A percentile compares a stretch with the other conserved stretches of the same genome.
Conservation (phyloP, 2,888 invertebrate genomes). For the Pimpla rufipes region DNA sequence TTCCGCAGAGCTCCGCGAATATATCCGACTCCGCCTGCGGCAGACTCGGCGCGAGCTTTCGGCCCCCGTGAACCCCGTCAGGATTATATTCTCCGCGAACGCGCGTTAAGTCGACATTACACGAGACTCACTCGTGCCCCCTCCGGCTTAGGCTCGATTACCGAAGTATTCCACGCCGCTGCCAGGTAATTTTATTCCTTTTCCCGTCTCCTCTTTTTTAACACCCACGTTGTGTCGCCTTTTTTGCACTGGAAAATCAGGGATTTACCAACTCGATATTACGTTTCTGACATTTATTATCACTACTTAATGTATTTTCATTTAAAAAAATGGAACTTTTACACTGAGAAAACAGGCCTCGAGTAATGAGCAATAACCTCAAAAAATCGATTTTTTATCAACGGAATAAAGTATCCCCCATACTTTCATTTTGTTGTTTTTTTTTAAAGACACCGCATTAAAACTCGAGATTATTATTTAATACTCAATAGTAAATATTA, state of each 20-base stretch:
- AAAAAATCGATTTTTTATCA: no score
- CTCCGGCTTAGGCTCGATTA: slow-evolving; percentile 52
- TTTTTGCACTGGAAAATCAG: neutral
- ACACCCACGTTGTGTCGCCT: neutral
- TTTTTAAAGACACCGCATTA: no score
- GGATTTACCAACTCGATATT: neutral
- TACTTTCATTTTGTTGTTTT: no score
- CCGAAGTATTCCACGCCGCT: slow-evolving; percentile 45
- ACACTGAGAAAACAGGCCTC: no score
- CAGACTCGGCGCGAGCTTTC: slow-evolving; percentile 25
- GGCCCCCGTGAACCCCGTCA: slow-evolving; percentile 26
- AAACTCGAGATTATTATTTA: no score
- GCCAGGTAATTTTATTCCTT: slow-evolving; percentile 41
- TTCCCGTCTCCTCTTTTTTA: slow-evolving; percentile 2
- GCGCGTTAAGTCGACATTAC: slow-evolving; percentile 66
- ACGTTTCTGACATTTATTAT: neutral
- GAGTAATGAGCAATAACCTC: no score
- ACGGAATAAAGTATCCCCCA: no score
- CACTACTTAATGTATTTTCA: no score
- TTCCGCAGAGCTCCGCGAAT: slow-evolving; percentile 57
- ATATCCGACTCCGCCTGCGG: slow-evolving; percentile 34
- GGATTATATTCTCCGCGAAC: slow-evolving; percentile 64
- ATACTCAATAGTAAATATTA: no score
- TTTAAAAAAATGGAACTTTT: no score
- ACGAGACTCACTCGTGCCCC: slow-evolving; percentile 50